phyloP scores from a whole-genome alignment of 2,113 vertebrate genomes.

The Nothocercus nigrocapillus region DNA sequence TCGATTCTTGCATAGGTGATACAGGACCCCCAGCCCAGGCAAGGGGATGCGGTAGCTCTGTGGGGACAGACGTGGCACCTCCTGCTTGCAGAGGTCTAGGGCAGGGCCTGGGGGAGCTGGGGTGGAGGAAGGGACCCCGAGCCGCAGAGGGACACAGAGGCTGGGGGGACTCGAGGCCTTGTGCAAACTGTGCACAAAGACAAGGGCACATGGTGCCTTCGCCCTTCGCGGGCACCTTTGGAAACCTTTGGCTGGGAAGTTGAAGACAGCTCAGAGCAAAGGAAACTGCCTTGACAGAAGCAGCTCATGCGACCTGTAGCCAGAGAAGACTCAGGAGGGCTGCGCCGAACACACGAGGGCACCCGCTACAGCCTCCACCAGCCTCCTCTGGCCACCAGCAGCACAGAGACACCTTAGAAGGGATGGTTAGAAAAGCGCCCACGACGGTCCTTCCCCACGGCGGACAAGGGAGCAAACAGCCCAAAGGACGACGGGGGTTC shows the following conservation, averaged over 20 bases:
- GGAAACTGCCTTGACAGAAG: not conserved
- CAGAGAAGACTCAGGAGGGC: not conserved
- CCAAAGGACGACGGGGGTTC: not conserved
- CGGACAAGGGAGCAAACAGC: too few relatives aligned
- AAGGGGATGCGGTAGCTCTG: not conserved
- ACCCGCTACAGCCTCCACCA: not conserved
- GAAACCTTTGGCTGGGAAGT: conserved; percentile 40
- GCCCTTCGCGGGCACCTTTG: conserved; percentile 10
- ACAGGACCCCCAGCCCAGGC: not conserved
- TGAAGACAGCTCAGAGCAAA: not conserved
- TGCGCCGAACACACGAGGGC: not conserved
- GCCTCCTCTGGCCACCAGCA: not conserved
- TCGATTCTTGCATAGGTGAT: conserved; percentile 48
- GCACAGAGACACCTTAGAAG: too few relatives aligned
- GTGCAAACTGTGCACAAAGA: not conserved
- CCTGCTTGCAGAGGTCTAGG: not conserved
- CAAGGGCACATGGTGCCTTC: not conserved
- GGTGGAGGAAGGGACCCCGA: too few relatives aligned
- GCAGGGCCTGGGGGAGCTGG: not conserved
- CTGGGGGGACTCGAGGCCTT: not conserved
- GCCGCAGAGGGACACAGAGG: not conserved
- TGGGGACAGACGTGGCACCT: rapidly evolving
- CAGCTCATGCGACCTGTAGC: not conserved
- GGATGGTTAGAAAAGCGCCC: not conserved
- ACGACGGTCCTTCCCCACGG: not conserved